Conservation (phyloP, 2,888 invertebrate species). For the Therioaphis trifolii region DNA sequence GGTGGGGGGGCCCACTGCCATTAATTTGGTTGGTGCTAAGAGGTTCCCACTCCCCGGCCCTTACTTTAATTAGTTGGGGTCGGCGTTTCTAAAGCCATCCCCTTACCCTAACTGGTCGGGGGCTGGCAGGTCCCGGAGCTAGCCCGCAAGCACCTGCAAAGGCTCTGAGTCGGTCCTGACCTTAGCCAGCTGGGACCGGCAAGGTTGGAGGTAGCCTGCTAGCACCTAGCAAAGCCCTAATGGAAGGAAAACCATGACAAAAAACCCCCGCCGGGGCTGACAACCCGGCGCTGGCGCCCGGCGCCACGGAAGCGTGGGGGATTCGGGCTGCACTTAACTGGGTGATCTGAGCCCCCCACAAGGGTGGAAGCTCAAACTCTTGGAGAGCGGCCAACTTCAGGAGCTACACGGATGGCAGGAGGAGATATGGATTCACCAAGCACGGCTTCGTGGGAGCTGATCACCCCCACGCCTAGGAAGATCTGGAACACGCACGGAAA, state of each 20-base stretch:
- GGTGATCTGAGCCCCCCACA: not conserved
- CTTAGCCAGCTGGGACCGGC: not conserved
- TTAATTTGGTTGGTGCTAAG: too few species aligned
- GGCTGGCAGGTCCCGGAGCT: not conserved
- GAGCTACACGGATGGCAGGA: not conserved
- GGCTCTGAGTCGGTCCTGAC: too few species aligned
- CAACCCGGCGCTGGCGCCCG: not conserved
- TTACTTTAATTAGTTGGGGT: too few species aligned
- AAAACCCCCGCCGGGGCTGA: not conserved
- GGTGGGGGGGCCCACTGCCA: too few species aligned
- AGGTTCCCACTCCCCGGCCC: too few species aligned
- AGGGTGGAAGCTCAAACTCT: not conserved
- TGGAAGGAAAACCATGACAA: slow-evolving; percentile 10
- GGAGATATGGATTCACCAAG: not conserved
- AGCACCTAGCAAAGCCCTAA: not conserved
- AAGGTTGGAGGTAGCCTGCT: not conserved
- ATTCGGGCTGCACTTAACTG: not conserved
- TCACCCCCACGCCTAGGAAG: slow-evolving; percentile 5
- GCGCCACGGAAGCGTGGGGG: not conserved
- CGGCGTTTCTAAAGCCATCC: too few species aligned
- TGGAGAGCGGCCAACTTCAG: not conserved
- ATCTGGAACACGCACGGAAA: not conserved
- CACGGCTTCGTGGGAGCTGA: not conserved
- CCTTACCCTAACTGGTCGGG: not conserved
- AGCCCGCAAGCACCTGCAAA: too few species aligned